A percentile compares a stretch with the other conserved stretches of the same genome.
phyloP scores from a whole-genome alignment of 2,113 vertebrate genomes.

The Petrocephalus zakoni region DNA sequence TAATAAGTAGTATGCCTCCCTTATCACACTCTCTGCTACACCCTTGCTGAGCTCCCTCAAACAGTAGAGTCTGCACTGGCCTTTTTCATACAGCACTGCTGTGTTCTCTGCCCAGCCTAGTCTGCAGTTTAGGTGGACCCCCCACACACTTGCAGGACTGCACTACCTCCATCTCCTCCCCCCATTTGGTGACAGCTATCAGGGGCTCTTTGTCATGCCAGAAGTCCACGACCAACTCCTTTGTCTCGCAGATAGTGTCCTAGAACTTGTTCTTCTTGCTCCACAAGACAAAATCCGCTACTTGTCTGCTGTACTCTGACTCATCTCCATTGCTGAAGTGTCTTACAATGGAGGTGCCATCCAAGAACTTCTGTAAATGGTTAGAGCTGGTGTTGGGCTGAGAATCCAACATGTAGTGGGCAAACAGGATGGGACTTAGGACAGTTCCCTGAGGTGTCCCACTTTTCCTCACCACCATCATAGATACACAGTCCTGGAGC shows the following conservation, averaged over 20 bases:
- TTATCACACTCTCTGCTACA: not conserved
- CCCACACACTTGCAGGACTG: not conserved
- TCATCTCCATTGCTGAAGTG: not conserved
- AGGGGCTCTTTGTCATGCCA: not conserved
- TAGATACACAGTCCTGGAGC: not conserved
- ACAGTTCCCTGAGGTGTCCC: not conserved
- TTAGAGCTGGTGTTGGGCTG: not conserved
- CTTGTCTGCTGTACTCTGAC: not conserved
- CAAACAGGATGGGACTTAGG: not conserved
- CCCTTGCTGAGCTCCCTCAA: not conserved
- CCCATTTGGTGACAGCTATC: not conserved
- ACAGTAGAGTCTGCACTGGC: not conserved
- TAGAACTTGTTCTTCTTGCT: not conserved
- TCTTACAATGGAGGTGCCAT: not conserved
- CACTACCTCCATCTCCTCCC: not conserved
- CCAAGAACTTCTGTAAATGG: not conserved
- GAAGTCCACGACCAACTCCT: not conserved
- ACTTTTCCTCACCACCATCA: not conserved
- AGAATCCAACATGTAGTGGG: not conserved
- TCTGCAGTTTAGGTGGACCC: not conserved
- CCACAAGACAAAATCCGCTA: not conserved
- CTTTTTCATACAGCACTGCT: not conserved
- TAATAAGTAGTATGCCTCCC: not conserved
- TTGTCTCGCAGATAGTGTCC: not conserved
- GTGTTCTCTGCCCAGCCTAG: not conserved